A percentile compares a stretch with the other conserved stretches of the same genome.
Evolutionary conservation across 2,888 invertebrate genomes (phyloP).

Genomic region (Agriopis leucophaearia): DNA sequence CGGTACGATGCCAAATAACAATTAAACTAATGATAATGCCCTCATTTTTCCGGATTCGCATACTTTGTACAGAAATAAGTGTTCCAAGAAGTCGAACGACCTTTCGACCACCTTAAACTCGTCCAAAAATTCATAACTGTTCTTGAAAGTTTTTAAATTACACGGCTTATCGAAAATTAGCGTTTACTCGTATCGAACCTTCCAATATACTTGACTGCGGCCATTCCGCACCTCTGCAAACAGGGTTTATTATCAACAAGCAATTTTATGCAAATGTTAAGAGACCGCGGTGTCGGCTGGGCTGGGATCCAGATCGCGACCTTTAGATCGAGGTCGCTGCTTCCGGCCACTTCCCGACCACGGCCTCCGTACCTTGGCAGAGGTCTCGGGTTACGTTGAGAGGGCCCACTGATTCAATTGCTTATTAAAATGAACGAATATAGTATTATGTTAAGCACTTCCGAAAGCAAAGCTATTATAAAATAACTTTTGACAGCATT

Average conservation of each 20-base stretch:
- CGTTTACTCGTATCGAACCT: slow-evolving; percentile 19
- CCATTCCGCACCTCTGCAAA: slow-evolving; percentile 32
- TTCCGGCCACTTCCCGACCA: slow-evolving; percentile 53
- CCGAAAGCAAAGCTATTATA: background rate
- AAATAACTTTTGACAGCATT: background rate
- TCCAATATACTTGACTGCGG: slow-evolving; percentile 19
- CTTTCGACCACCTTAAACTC: slow-evolving; percentile 27
- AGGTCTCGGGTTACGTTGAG: slow-evolving; percentile 39
- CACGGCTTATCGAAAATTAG: slow-evolving; percentile 35
- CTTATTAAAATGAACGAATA: background rate
- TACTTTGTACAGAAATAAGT: background rate
- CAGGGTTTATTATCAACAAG: slow-evolving; percentile 34
- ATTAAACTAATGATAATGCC: background rate
- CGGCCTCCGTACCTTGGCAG: slow-evolving; percentile 46
- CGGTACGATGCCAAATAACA: slow-evolving; percentile 59
- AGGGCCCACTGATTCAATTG: slow-evolving; percentile 27
- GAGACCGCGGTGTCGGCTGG: slow-evolving; percentile 18
- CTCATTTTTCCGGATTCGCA: slow-evolving; percentile 2
- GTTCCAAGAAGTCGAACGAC: slow-evolving; percentile 15
- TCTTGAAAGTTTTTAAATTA: slow-evolving; percentile 32
- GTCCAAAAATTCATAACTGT: slow-evolving; percentile 35
- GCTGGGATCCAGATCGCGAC: slow-evolving; percentile 55
- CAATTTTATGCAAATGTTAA: slow-evolving; percentile 39
- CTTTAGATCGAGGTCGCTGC: slow-evolving; percentile 64
- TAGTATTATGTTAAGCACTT: no score